Evolutionary conservation across 2,797 vertebrate species (phyloP), one percentile per base, ranked within the genome.

Genomic region (Mastacembelus armatus): DNA sequence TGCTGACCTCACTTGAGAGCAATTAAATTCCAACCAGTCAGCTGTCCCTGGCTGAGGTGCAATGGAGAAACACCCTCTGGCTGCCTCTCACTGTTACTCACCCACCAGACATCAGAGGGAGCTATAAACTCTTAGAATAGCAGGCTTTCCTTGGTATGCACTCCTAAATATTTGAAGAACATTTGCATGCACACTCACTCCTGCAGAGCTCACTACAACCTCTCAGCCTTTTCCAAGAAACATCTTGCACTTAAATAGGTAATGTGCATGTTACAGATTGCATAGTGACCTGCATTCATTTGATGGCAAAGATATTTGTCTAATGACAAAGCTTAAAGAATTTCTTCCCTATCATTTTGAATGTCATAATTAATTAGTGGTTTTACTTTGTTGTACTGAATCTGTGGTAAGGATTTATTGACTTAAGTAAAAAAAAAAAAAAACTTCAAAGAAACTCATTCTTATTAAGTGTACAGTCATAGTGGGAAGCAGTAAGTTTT

Each of bases 1-100:
- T 93, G 95, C 95, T 98, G 98, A 99, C 97, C 97, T 98, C 98
- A 98, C 95, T 95, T 95, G 93, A 94, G 96, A 97, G 95, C 96
- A 98, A 98, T 98, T 98, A 98, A 94, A 94, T 94, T 93, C 94
- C 95, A 96, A 95, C 96, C 96, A 98, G 94, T 98, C 94, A 98
- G 96, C 95, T 96, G 95, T 96, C 94, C 94, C 94, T 95, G 84
- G 83, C 81, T 10, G 49, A 81, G 85, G 84, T 85, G 83, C 76
- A 77, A 49, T 59, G 68, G 73, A 85, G 88, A 63, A 88, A 90
- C 90, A 85, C 90, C 91, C 90, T 89, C 85, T 81, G 75, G 68
- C 74, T 88, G 75, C 78, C 76, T 86, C 83, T 47, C 69, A 74
- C 88, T 94, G 94, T 93, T 89, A 89, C 89, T 90, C 95, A 86